phyloP scores from a whole-genome alignment of 2,888 invertebrate species.

The Aphidoletes aphidimyza region DNA sequence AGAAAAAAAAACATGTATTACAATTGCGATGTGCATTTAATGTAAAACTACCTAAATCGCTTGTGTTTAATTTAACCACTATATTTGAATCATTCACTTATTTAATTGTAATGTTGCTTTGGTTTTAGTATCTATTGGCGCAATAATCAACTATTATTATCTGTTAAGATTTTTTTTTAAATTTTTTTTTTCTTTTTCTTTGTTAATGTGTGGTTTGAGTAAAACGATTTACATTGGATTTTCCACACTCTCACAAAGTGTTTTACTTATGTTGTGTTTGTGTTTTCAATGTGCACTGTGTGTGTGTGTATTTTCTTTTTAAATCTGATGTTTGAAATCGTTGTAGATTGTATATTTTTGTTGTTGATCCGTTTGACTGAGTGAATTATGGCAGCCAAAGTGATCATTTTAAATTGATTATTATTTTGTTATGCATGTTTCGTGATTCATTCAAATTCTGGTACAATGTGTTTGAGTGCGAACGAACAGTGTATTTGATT shows the following conservation, averaged over 20 bases:
- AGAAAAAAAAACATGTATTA: neutral
- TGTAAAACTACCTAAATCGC: neutral
- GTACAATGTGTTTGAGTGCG: neutral
- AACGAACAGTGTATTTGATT: conserved; percentile 10
- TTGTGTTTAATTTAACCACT: neutral
- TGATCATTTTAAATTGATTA: neutral
- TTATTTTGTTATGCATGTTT: neutral
- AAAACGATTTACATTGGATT: neutral
- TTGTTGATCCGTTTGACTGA: neutral
- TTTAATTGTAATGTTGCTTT: neutral
- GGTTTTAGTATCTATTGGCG: neutral
- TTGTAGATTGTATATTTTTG: no score
- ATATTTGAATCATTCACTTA: neutral
- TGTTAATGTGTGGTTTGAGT: neutral
- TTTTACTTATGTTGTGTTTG: neutral
- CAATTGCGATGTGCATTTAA: conserved; percentile 5
- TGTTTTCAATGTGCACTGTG: neutral
- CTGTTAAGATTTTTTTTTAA: no score
- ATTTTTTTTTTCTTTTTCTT: no score
- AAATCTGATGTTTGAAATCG: neutral
- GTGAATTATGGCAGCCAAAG: neutral
- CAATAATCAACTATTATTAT: conserved; percentile 41
- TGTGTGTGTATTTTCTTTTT: no score
- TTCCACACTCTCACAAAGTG: neutral
- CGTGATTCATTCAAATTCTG: neutral